Base-by-base conservation (phyloP, 2,113 vertebrate genomes). In the Strigops habroptila region DNA sequence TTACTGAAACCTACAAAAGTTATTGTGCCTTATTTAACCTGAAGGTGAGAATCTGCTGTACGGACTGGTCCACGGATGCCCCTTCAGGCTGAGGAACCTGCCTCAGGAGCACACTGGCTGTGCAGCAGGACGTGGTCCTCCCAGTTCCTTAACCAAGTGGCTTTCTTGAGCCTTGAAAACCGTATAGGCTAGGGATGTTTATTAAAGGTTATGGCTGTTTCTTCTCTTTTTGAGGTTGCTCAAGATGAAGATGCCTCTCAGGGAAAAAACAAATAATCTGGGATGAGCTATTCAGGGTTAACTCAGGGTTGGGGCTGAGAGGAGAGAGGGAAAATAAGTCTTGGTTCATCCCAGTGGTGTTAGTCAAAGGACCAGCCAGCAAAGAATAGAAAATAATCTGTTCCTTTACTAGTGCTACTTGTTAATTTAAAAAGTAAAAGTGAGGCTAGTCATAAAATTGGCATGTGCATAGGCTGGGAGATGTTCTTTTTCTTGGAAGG, bases 1-100 rank as follows among this genome's bases (percentile, higher is more conserved):
- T 24, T 71, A 5, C 59, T 63, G 69, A 63, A 76, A 59, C 46
- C 43, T 48, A 3, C 39, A 30, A 62, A 22, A 27, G 48, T 60
- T 24, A 28, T 4, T 0, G 35, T 88, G 64, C 82, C 59, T 44
- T 63, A 30, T 51, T 49, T 33, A 35, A 25, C 10, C 33, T 33
- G 76, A 39, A 69, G 60, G 39, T 52, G 44, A n/a, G 48, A 49
- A 19, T 28, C 67, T 60, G 60, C 70, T 37, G 2, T 14, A 1
- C 30, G 52, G 23, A 3, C 4, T 4, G 43, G 7, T 14, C 86
- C 10, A 8, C 11, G 41, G 33, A 12, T 7, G 33, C 33, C 52
- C 30, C 25, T 24, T 31, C 0, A 0, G 18, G n/a, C n/a, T 3
- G 0, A 3, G 65, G 1, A 8, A 14, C 8, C 33, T 12, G 22